phyloP scores from a whole-genome alignment of 2,113 vertebrate species.

The Apeltes quadracus region DNA sequence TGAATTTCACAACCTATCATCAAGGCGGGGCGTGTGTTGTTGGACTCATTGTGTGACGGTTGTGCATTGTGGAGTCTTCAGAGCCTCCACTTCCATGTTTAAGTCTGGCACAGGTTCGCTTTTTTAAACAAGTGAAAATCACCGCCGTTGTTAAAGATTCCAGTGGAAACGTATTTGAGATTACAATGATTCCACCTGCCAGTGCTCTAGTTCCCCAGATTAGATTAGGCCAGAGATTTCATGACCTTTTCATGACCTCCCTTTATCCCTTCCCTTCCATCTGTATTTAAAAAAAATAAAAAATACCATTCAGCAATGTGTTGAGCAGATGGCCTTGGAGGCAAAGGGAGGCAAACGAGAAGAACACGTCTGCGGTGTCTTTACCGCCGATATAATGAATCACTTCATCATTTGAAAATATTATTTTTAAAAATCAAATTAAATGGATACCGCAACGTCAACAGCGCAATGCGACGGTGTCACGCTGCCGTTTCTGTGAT shows the following conservation, averaged over 20 bases:
- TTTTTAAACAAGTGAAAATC: too few species aligned
- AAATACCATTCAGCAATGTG: constrained; percentile 40
- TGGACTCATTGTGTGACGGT: constrained; percentile 29
- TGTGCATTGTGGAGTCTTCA: constrained; percentile 3
- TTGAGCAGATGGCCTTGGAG: constrained; percentile 66
- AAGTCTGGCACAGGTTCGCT: not conserved
- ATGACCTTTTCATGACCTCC: constrained; percentile 54
- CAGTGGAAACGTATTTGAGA: not conserved
- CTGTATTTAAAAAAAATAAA: constrained; percentile 56
- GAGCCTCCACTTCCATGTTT: not conserved
- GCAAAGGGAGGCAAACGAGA: constrained; percentile 23
- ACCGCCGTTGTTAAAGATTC: not conserved
- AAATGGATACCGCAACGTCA: too few species aligned
- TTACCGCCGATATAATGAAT: not conserved
- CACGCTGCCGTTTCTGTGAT: too few species aligned
- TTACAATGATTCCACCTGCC: constrained; percentile 57
- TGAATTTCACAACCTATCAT: constrained; percentile 28
- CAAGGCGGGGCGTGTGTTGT: constrained; percentile 21
- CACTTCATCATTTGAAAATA: not conserved
- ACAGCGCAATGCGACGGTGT: too few species aligned
- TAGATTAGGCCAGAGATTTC: constrained; percentile 74
- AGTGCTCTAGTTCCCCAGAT: constrained; percentile 53
- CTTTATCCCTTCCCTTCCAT: constrained; percentile 66
- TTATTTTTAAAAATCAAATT: not conserved
- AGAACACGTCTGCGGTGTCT: not conserved